Evolutionary conservation across 2,888 invertebrate genomes (phyloP).

Genomic region (Heliconius aoede): DNA sequence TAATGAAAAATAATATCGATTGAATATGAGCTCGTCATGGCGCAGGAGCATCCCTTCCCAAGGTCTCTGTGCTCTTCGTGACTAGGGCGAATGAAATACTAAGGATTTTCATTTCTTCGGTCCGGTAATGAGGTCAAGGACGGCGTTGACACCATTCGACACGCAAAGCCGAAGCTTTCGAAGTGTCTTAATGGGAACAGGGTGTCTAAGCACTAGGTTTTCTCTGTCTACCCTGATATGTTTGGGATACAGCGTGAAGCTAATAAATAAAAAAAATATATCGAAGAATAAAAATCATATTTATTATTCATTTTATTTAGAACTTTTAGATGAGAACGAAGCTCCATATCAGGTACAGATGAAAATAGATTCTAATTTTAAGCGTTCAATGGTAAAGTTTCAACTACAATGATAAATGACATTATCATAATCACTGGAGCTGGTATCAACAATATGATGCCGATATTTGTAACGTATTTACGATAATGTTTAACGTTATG

Average conservation of each 20-base stretch:
- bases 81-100: no score
- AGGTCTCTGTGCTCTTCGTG: no score
- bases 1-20: no score
- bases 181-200: not conserved
- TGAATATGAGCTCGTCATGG: no score
- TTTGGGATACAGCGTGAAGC: not conserved
- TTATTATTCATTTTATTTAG: not conserved
- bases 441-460: not conserved
- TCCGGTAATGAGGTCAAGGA: no score
- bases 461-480: not conserved
- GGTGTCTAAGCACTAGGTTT: no score
- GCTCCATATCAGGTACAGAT: not conserved
- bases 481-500: not conserved
- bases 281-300: not conserved
- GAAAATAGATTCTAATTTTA: not conserved
- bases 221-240: no score
- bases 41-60: no score
- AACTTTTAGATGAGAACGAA: not conserved
- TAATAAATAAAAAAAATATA: not conserved
- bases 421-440: not conserved
- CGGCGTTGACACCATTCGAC: no score
- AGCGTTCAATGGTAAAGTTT: not conserved
- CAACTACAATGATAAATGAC: not conserved
- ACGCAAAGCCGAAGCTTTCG: no score
- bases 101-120: no score